Conservation (phyloP, 1,140 invertebrate species). For the Drosophila quadrilineata region DNA sequence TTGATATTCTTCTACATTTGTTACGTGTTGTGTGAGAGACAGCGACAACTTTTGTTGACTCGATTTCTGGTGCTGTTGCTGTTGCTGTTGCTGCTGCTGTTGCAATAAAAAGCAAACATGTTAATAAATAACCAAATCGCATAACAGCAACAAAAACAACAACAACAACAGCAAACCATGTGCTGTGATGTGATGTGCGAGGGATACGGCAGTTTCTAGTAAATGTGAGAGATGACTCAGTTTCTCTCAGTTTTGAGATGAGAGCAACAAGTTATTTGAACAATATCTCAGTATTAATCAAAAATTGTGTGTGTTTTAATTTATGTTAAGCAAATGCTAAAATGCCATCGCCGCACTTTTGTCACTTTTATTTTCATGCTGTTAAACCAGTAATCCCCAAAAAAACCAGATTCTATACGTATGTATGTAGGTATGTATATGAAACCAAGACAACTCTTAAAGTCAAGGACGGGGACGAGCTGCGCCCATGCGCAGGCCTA, state of each 20-base stretch:
- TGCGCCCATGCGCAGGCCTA: constrained; percentile 50
- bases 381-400: neutral
- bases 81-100: constrained; percentile 30
- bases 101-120: constrained; percentile 69
- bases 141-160: constrained; percentile 33
- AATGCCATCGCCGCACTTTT: constrained; percentile 48
- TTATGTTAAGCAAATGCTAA: constrained; percentile 60
- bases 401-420: constrained; percentile 11
- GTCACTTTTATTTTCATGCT: constrained; percentile 67
- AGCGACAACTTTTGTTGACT: constrained; percentile 50
- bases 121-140: constrained; percentile 63
- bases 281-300: constrained; percentile 42
- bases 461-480: constrained; percentile 63
- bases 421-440: no score
- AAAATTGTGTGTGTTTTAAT: constrained; percentile 39
- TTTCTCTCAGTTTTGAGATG: constrained; percentile 10
- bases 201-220: constrained; percentile 33
- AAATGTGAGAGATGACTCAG: constrained; percentile 50
- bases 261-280: constrained; percentile 32
- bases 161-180: neutral
- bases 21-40: constrained; percentile 25
- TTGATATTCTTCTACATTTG: constrained; percentile 56
- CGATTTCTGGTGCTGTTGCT: constrained; percentile 10
- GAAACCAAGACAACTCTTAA: constrained; percentile 50
- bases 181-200: neutral